These are phyloP conservation scores for Ramazzottius varieornatus DNA, from an alignment of 2,888 invertebrate species.

Conservation along the genomic window DNA sequence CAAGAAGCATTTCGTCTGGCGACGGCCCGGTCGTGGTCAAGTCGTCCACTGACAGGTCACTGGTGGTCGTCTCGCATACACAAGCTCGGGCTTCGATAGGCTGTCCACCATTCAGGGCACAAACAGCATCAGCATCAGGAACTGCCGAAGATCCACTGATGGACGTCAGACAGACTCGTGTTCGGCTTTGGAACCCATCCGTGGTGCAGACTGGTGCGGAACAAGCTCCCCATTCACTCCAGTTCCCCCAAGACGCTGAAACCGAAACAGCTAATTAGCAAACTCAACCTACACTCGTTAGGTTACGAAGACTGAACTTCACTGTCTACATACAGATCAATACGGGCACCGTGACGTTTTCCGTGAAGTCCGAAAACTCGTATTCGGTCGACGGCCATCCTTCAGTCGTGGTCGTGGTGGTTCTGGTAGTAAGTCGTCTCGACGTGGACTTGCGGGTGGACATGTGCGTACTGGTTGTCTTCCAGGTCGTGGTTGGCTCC, in stretches of 20 bases:
- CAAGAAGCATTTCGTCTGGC: not conserved
- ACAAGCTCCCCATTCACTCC: constrained; percentile 1
- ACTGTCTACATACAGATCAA: not conserved
- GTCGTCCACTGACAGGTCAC: too few species aligned
- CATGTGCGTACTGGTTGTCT: too few species aligned
- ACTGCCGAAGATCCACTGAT: not conserved
- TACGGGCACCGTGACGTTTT: not conserved
- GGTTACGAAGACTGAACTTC: too few species aligned
- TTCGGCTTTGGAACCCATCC: not conserved
- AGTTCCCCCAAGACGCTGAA: not conserved
- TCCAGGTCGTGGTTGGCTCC: too few species aligned
- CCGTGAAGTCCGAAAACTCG: not conserved
- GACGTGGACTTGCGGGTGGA: too few species aligned
- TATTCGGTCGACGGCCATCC: too few species aligned
- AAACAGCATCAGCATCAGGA: not conserved
- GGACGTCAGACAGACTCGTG: not conserved
- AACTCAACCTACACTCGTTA: not conserved
- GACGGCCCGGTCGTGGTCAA: not conserved
- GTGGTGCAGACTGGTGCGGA: not conserved
- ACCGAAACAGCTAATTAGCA: not conserved
- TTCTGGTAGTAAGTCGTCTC: too few species aligned
- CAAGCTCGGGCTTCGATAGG: not conserved
- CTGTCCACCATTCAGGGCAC: not conserved
- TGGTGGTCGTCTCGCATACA: not conserved
- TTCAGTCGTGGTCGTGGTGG: too few species aligned